Percentiles rank a stretch among this genome's conserved stretches.
These are phyloP conservation scores for Apodemia mormo DNA, from an alignment of 2,888 invertebrate species.

Conservation along the genomic window DNA sequence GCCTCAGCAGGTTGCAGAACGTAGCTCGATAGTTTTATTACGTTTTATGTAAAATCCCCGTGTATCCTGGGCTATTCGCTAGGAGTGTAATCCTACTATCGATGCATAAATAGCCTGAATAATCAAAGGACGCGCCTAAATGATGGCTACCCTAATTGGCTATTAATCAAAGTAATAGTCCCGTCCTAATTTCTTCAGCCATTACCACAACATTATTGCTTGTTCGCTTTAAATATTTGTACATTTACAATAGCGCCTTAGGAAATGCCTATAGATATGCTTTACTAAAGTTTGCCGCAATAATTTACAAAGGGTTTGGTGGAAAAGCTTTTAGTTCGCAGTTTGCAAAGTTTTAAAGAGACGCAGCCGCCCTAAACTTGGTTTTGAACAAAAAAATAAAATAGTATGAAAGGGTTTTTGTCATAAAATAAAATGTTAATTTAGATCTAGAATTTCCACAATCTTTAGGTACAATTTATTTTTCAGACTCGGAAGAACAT, in stretches of 20 bases:
- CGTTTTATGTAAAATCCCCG: too few relatives aligned
- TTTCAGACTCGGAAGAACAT: too few relatives aligned
- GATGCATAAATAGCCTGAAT: too few relatives aligned
- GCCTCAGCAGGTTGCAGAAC: too few relatives aligned
- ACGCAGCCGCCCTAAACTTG: slow-evolving; percentile 1
- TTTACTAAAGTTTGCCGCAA: slow-evolving; percentile 9
- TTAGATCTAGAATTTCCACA: neutral
- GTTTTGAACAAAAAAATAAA: neutral
- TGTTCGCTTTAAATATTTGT: slow-evolving; percentile 16
- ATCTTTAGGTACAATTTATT: too few relatives aligned
- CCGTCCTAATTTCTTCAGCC: slow-evolving; percentile 29
- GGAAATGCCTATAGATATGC: slow-evolving; percentile 9
- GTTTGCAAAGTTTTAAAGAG: neutral
- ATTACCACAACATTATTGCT: slow-evolving; percentile 30
- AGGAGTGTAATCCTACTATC: too few relatives aligned
- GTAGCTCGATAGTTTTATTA: too few relatives aligned
- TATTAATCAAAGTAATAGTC: slow-evolving; percentile 30
- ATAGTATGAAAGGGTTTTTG: neutral
- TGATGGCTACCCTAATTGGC: slow-evolving; percentile 17
- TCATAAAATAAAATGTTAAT: neutral
- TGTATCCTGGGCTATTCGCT: too few relatives aligned
- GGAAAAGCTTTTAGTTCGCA: slow-evolving; percentile 7
- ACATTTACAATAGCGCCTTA: slow-evolving; percentile 11
- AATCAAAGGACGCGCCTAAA: neutral
- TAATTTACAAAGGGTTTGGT: slow-evolving; percentile 10